Evolutionary conservation across 1,140 invertebrate species (phyloP).

Genomic region (Drosophila pachea): DNA sequence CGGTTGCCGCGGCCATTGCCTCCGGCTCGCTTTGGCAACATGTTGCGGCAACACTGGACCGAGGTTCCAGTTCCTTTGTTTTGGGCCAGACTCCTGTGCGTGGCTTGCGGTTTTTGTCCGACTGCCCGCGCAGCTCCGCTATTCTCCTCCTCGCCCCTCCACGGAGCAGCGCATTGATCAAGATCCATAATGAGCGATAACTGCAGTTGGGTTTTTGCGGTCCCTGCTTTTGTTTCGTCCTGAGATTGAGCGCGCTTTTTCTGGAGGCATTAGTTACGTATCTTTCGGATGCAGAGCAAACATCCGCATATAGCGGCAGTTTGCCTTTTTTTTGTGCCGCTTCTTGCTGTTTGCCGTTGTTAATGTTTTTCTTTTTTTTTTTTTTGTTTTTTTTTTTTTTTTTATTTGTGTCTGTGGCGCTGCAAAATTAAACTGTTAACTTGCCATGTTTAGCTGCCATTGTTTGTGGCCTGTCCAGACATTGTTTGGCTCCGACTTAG

Average conservation of each 20-base stretch:
- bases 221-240: conserved; percentile 68
- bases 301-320: conserved; percentile 66
- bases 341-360: too few species aligned
- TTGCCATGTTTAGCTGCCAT: conserved; percentile 77
- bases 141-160: conserved; percentile 38
- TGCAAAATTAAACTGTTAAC: conserved; percentile 77
- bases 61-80: conserved; percentile 50
- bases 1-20: conserved; percentile 30
- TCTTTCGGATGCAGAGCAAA: conserved; percentile 61
- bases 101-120: conserved; percentile 41
- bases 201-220: conserved; percentile 53
- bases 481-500: conserved; percentile 53
- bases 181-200: conserved; percentile 76
- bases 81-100: conserved; percentile 31
- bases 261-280: conserved; percentile 51
- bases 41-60: conserved; percentile 56
- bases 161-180: conserved; percentile 57
- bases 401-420: conserved; percentile 51
- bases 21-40: conserved; percentile 38
- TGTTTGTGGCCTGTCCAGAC: conserved; percentile 64
- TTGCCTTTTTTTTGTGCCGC: too few species aligned
- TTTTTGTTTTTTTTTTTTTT: conserved; percentile 15
- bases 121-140: background rate
- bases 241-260: conserved; percentile 68
- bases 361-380: conserved; percentile 34